phyloP scores from a whole-genome alignment of 2,113 vertebrate genomes.

The Centropus unirufus region DNA sequence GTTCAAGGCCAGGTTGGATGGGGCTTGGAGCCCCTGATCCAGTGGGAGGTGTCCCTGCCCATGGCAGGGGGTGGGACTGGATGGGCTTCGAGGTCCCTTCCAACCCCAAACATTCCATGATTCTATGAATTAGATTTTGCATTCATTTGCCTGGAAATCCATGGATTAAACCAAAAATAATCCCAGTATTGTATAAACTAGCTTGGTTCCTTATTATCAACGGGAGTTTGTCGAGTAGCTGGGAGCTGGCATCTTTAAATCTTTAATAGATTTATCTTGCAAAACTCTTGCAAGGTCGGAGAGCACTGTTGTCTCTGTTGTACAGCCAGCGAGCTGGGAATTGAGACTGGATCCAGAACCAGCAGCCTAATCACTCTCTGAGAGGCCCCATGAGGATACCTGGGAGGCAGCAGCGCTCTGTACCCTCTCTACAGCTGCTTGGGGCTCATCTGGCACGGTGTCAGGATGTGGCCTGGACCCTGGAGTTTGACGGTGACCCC shows the following conservation, averaged over 20 bases:
- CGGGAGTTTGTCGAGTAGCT: conserved; percentile 18
- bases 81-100: too few relatives aligned
- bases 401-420: background rate
- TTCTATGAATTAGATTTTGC: background rate
- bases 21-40: too few relatives aligned
- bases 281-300: background rate
- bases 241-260: conserved; percentile 15
- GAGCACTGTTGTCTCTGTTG: background rate
- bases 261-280: conserved; percentile 54
- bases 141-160: background rate
- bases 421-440: background rate
- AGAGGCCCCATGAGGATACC: background rate
- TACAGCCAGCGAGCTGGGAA: conserved; percentile 16
- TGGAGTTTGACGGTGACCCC: background rate
- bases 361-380: background rate
- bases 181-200: background rate
- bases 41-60: too few relatives aligned
- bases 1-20: too few relatives aligned
- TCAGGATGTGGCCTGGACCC: background rate
- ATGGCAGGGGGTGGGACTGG: too few relatives aligned
- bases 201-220: background rate
- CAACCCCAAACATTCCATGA: too few relatives aligned
- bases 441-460: background rate
- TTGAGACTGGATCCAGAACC: background rate
- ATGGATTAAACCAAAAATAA: background rate